Conservation (phyloP, 2,888 invertebrate species). For the Sesia apiformis region DNA sequence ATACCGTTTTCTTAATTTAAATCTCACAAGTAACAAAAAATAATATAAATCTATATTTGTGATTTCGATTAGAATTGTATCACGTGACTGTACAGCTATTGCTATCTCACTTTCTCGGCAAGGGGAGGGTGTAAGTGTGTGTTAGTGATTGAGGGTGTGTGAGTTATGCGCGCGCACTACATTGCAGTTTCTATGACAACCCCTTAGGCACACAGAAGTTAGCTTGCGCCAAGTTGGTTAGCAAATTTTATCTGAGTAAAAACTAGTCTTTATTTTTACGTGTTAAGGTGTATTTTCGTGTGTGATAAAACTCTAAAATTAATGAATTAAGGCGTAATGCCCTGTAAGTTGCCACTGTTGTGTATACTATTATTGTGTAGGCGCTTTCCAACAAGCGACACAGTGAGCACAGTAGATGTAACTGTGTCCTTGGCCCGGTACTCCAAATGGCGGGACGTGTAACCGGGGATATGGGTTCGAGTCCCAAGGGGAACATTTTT, state of each 20-base stretch:
- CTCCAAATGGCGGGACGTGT: not conserved
- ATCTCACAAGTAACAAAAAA: no score
- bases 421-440: not conserved
- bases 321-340: constrained; percentile 68
- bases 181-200: constrained; percentile 73
- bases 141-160: constrained; percentile 20
- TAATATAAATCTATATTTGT: no score
- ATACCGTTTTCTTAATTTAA: no score
- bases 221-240: constrained; percentile 44
- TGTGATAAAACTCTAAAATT: constrained; percentile 44
- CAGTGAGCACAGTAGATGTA: not conserved
- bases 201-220: constrained; percentile 62
- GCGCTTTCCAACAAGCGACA: constrained; percentile 25
- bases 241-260: constrained; percentile 4
- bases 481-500: not conserved
- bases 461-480: not conserved
- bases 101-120: constrained; percentile 41
- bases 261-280: constrained; percentile 10
- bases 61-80: not conserved
- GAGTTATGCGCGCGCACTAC: constrained; percentile 66
- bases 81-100: constrained; percentile 29
- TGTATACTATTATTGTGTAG: constrained; percentile 53
- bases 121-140: constrained; percentile 37
- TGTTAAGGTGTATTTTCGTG: constrained; percentile 15
- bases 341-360: constrained; percentile 52